Conservation (phyloP, 2,888 invertebrate genomes). For the Chaetogeoica ovagalla region DNA sequence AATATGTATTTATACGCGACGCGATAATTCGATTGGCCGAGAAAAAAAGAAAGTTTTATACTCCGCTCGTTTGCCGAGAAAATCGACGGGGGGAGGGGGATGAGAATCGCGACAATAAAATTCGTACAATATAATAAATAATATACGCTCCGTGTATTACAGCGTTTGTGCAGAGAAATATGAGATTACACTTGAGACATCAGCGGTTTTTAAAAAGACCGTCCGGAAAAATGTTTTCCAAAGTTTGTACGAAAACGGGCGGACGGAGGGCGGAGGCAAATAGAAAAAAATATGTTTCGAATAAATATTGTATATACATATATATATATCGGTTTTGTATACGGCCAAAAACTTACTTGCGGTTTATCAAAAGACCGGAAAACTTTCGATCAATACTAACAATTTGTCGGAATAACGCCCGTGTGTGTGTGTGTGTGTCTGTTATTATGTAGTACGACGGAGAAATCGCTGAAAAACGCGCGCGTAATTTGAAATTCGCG, state of each 20-base stretch:
- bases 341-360: constrained; percentile 21
- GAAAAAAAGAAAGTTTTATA: no score
- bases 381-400: constrained; percentile 45
- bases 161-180: no score
- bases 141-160: no score
- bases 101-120: no score
- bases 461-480: not conserved
- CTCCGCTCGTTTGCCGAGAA: no score
- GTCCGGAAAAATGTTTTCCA: constrained; percentile 14
- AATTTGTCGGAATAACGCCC: constrained; percentile 2
- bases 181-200: constrained; percentile 40
- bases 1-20: no score
- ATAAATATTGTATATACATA: not conserved
- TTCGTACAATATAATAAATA: no score
- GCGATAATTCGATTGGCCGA: no score
- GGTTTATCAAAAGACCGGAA: constrained; percentile 38
- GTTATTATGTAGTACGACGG: not conserved
- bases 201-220: constrained; percentile 30
- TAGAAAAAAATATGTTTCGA: constrained; percentile 9
- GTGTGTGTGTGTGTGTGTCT: no score
- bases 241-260: not conserved
- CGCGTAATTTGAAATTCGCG: not conserved
- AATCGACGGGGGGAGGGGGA: no score
- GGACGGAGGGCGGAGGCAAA: no score
- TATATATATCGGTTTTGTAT: not conserved